Evolutionary conservation across 2,113 vertebrate species (phyloP), one percentile per base, ranked within the genome.

Genomic region (Pungitius pungitius): DNA sequence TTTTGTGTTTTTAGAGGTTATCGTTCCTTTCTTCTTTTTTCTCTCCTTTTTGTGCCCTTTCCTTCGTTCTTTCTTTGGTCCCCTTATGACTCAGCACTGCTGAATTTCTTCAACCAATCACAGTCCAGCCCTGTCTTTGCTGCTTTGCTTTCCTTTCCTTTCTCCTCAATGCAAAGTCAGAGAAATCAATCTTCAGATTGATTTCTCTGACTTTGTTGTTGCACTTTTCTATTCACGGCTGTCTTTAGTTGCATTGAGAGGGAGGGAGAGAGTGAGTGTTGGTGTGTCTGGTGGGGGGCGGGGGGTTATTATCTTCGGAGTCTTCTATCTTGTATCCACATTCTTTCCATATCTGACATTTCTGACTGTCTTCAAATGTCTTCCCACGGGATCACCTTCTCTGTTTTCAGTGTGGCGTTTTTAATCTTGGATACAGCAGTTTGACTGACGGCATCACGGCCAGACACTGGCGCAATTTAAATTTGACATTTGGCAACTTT

Each of bases 71-170:
- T 81, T 81, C 57, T 63, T 39, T 66, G 73, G 69, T 73, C 63
- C 39, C 63, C 47, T 82, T 77, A 88, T 93, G 92, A 93, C 86
- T 94, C 93, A 94, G 78, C 89, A 77, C 90, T 92, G 91, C 93
- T 90, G 90, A 89, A 85, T 64, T 81, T 22, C 17, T 4, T 73
- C 60, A 71, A 7, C 92, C 90, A 92, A 92, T 92, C 84, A 81
- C 70, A 81, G 74, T n/a, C 52, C 35, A 76, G 64, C 82, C 75
- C 56, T 73, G 63, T 76, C 67, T 59, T 56, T 26, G 37, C 78
- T 73, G 54, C 70, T 26, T 47, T 4, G 37, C 30, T 30, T 2
- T 5, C 30, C 47, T 68, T 54, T 61, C 37, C 33, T 39, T 66
- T 75, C 67, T 56, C 18, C 51, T 71, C 69, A 37, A 51, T 64